Conservation (phyloP, 2,888 invertebrate species). For the Chelonus formosanus region DNA sequence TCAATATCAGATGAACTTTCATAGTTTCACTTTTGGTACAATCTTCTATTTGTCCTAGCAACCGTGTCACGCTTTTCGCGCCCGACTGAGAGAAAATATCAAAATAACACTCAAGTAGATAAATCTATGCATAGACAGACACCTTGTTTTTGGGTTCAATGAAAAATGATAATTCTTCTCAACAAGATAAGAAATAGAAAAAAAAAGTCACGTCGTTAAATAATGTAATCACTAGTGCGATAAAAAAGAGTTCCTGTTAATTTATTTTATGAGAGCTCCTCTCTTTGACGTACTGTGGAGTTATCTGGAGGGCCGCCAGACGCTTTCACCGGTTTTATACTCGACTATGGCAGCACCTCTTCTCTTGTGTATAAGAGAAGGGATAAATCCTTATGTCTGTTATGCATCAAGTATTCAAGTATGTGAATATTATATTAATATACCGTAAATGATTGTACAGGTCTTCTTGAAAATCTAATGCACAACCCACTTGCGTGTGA, state of each 20-base stretch:
- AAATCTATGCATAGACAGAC: background rate
- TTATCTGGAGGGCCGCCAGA: slow-evolving; percentile 62
- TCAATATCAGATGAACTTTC: slow-evolving; percentile 41
- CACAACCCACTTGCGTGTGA: too few species aligned
- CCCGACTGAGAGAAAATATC: slow-evolving; percentile 19
- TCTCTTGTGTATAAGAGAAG: slow-evolving; percentile 35
- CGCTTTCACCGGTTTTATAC: slow-evolving; percentile 65
- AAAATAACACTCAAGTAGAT: slow-evolving; percentile 3
- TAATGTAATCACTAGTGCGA: too few species aligned
- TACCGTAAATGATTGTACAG: too few species aligned
- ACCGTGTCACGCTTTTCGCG: slow-evolving; percentile 27
- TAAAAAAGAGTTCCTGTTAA: background rate
- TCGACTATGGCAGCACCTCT: slow-evolving; percentile 58
- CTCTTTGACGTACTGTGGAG: slow-evolving; percentile 58
- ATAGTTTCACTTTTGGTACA: slow-evolving; percentile 32
- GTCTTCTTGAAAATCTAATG: too few species aligned
- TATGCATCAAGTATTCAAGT: too few species aligned
- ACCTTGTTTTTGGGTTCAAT: too few species aligned
- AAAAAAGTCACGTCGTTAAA: too few species aligned
- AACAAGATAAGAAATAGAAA: too few species aligned
- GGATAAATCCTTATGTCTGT: too few species aligned
- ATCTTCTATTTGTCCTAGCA: slow-evolving; percentile 10
- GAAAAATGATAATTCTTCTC: too few species aligned
- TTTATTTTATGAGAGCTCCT: slow-evolving; percentile 48
- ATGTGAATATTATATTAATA: too few species aligned